phyloP scores from a whole-genome alignment of 2,113 vertebrate species.

The Empidonax alnorum region DNA sequence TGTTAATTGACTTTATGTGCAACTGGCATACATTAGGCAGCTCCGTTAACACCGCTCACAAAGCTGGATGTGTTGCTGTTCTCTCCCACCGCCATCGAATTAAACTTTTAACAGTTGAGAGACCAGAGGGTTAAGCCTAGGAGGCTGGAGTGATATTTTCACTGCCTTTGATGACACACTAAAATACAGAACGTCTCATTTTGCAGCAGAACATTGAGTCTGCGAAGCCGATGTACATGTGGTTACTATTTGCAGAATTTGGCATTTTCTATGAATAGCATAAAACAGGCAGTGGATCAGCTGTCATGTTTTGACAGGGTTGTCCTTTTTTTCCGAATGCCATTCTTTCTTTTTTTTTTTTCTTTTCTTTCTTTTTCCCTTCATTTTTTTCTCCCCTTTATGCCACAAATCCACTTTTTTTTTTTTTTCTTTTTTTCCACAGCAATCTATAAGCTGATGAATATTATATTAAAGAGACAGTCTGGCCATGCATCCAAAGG shows the following conservation, averaged over 20 bases:
- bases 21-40: slow-evolving; percentile 44
- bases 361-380: not conserved
- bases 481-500: not conserved
- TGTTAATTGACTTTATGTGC: slow-evolving; percentile 61
- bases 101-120: slow-evolving; percentile 63
- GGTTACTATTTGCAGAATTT: slow-evolving; percentile 82
- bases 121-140: slow-evolving; percentile 70
- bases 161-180: slow-evolving; percentile 74
- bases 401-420: slow-evolving; percentile 27
- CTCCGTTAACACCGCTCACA: slow-evolving; percentile 1
- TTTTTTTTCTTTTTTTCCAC: not conserved
- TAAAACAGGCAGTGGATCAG: slow-evolving; percentile 75
- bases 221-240: slow-evolving; percentile 71
- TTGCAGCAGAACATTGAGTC: slow-evolving; percentile 71
- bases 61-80: slow-evolving; percentile 36
- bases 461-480: slow-evolving; percentile 38
- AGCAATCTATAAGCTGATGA: slow-evolving; percentile 26
- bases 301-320: slow-evolving; percentile 81
- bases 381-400: not conserved
- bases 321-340: slow-evolving; percentile 78
- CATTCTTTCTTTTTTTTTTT: slow-evolving; percentile 29
- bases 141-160: slow-evolving; percentile 75
- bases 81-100: slow-evolving; percentile 27
- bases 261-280: slow-evolving; percentile 82
- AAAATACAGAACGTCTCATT: slow-evolving; percentile 75